Conservation (phyloP, 2,113 vertebrate genomes). For the Dromas ardeola region DNA sequence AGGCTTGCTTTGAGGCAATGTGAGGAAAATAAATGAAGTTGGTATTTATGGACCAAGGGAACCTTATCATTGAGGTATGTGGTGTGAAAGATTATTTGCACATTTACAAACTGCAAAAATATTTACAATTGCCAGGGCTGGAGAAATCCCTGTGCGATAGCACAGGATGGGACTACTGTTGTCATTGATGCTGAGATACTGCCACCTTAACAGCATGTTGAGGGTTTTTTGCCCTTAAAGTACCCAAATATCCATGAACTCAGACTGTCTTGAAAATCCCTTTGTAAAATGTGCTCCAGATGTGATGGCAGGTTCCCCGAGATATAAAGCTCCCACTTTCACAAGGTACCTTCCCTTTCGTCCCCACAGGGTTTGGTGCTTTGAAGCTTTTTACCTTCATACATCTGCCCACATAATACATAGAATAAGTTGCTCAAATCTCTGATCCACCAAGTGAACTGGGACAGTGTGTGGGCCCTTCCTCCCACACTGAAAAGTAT, state of each 20-base stretch:
- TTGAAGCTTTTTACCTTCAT: background rate
- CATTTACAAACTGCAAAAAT: background rate
- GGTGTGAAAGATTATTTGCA: background rate
- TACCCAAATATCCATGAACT: background rate
- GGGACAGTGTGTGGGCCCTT: background rate
- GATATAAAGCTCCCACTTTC: background rate
- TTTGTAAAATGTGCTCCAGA: background rate
- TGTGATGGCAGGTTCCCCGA: accelerated
- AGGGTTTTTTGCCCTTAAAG: background rate
- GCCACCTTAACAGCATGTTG: background rate
- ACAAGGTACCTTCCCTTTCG: background rate
- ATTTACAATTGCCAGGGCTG: background rate
- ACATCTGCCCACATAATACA: background rate
- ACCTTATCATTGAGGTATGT: background rate
- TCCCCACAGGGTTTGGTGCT: background rate
- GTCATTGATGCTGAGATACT: background rate
- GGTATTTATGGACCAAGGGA: background rate
- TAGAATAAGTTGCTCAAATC: background rate
- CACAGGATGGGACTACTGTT: background rate
- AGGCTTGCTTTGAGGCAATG: background rate
- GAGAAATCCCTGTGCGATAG: background rate
- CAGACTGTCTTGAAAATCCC: background rate
- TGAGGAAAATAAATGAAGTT: background rate
- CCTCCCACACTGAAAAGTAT: background rate
- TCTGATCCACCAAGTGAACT: background rate